Conservation (phyloP, 2,113 vertebrate species). For the Haliaeetus leucogaster region DNA sequence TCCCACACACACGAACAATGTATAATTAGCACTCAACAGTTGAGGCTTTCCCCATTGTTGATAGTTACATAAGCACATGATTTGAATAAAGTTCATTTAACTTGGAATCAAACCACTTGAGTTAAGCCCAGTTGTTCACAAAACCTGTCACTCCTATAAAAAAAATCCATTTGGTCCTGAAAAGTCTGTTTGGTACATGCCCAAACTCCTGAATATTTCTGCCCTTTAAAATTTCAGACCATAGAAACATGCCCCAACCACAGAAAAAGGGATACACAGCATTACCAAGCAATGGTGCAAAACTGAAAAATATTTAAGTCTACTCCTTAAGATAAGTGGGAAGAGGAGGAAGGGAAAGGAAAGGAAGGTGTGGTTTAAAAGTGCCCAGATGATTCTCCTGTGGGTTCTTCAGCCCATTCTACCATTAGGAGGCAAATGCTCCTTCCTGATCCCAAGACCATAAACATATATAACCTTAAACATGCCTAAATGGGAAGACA, state of each 20-base stretch:
- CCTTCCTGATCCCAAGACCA: background rate
- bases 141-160: background rate
- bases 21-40: background rate
- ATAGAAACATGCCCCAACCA: background rate
- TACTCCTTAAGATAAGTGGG: background rate
- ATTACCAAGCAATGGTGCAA: background rate
- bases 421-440: background rate
- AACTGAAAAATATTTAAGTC: background rate
- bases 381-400: background rate
- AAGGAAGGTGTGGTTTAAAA: background rate
- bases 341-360: background rate
- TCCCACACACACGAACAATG: background rate
- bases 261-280: background rate
- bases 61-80: background rate
- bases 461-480: background rate
- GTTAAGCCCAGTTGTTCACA: background rate
- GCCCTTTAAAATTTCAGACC: background rate
- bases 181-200: background rate
- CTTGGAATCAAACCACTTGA: background rate
- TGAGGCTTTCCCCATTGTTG: background rate
- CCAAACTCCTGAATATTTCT: background rate
- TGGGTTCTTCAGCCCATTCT: background rate
- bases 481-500: background rate
- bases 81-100: background rate
- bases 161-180: background rate